Conservation (phyloP, 2,797 vertebrate genomes). For the Meda fulgida region DNA sequence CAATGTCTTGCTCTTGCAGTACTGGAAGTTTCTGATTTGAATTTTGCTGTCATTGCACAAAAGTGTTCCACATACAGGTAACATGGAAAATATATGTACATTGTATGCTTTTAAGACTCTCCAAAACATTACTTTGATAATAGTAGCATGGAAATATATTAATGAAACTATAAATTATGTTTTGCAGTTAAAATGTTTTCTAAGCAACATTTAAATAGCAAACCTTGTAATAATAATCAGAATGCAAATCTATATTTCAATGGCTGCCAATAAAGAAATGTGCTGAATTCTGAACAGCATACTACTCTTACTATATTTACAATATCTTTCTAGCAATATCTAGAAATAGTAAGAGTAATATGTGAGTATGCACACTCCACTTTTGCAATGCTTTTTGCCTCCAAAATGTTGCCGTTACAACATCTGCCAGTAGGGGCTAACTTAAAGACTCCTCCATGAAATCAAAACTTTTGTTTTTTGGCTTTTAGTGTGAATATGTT, state of each 20-base stretch:
- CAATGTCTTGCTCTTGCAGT: not conserved
- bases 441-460: no score
- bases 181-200: not conserved
- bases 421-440: no score
- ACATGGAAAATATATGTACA: not conserved
- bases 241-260: not conserved
- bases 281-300: no score
- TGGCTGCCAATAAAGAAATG: not conserved
- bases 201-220: not conserved
- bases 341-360: no score
- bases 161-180: not conserved
- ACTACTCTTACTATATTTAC: no score
- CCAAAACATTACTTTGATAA: not conserved
- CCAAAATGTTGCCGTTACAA: not conserved
- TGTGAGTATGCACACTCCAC: no score
- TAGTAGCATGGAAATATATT: not conserved
- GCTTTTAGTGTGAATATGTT: no score
- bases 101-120: not conserved
- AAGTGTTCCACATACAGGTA: not conserved
- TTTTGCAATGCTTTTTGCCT: no score
- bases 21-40: slow-evolving; percentile 1
- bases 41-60: slow-evolving; percentile 12
- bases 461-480: no score
- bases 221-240: not conserved
- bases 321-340: no score